phyloP scores from a whole-genome alignment of 2,888 invertebrate species.

The Branchellion lobata region DNA sequence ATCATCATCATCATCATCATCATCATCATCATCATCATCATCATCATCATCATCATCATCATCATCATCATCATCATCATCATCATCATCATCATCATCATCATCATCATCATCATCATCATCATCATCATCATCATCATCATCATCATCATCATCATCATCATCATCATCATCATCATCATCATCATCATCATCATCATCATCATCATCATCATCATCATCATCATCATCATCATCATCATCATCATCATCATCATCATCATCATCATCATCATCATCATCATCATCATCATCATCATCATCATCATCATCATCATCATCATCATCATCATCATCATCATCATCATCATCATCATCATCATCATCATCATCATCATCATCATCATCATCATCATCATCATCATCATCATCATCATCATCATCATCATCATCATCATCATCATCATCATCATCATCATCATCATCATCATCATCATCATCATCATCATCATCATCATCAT shows the following conservation, averaged over 20 bases:
- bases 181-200: no score
- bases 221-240: not conserved
- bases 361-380: no score
- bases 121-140: not conserved
- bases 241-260: not conserved
- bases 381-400: no score
- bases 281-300: no score
- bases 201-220: no score
- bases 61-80: conserved; percentile 18
- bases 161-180: not conserved
- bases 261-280: no score
- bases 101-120: conserved; percentile 10
- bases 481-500: no score
- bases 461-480: no score
- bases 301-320: no score
- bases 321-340: not conserved
- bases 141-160: not conserved
- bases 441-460: not conserved
- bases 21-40: conserved; percentile 2
- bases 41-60: conserved; percentile 10
- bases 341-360: not conserved
- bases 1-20: conserved; percentile 1
- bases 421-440: not conserved
- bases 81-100: conserved; percentile 17
- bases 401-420: no score